Conservation (phyloP, 2,797 vertebrate genomes). For the Oreonectes daqikongensis region DNA sequence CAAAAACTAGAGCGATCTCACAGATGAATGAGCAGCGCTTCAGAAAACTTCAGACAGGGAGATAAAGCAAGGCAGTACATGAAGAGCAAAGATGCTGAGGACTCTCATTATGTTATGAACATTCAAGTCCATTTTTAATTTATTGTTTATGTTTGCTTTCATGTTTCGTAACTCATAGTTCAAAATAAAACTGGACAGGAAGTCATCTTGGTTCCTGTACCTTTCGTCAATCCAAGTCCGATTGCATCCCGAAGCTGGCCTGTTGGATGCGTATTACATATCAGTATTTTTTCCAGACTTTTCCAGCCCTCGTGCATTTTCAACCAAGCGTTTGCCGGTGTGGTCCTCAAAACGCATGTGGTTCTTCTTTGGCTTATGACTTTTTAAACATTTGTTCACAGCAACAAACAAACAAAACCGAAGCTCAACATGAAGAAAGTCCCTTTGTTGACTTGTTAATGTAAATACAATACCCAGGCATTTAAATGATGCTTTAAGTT, state of each 20-base stretch:
- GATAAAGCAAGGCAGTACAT: neutral
- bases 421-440: conserved; percentile 21
- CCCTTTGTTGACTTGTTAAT: conserved; percentile 43
- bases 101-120: neutral
- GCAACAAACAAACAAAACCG: conserved; percentile 39
- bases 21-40: conserved; percentile 1
- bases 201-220: neutral
- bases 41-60: neutral
- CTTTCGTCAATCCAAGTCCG: neutral
- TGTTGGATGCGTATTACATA: conserved; percentile 44
- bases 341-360: conserved; percentile 42
- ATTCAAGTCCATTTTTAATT: conserved; percentile 16
- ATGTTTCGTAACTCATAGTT: neutral
- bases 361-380: conserved; percentile 42
- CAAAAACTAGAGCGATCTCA: neutral
- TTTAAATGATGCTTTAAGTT: conserved; percentile 53
- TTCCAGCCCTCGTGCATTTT: conserved; percentile 40
- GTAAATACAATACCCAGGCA: conserved; percentile 55
- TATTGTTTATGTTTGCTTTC: conserved; percentile 22
- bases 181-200: conserved; percentile 10
- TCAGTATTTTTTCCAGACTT: conserved; percentile 27
- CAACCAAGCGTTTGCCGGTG: conserved; percentile 36
- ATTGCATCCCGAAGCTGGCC: conserved; percentile 43
- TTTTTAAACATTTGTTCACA: conserved; percentile 37
- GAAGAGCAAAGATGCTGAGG: neutral